phyloP scores from a whole-genome alignment of 1,140 invertebrate species.

The Lucilia cuprina region DNA sequence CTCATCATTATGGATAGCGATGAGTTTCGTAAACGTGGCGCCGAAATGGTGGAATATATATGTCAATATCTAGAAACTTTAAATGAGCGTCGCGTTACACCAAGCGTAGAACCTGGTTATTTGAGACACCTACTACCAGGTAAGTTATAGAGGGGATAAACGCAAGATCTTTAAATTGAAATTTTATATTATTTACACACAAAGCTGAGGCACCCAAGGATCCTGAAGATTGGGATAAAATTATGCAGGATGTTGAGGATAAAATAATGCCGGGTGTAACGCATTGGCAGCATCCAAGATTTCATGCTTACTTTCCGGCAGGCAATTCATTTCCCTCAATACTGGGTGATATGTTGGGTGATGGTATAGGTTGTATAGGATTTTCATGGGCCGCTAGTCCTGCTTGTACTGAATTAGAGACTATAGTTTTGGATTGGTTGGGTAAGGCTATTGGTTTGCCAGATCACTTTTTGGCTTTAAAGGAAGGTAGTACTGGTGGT shows the following conservation, averaged over 20 bases:
- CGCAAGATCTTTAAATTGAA: not conserved
- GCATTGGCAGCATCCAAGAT: conserved; percentile 98
- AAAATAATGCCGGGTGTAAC: conserved; percentile 99
- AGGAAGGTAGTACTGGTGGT: conserved; percentile 84
- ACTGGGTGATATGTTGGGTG: conserved; percentile 95
- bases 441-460: conserved; percentile 94
- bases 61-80: conserved; percentile 93
- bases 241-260: conserved; percentile 93
- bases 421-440: conserved; percentile 96
- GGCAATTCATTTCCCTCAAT: conserved; percentile 98
- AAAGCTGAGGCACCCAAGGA: conserved; percentile 79
- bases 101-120: conserved; percentile 92
- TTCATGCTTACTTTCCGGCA: conserved; percentile 98
- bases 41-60: conserved; percentile 98
- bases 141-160: conserved; percentile 42
- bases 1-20: conserved; percentile 77
- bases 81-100: conserved; percentile 81
- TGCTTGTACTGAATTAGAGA: conserved; percentile 96
- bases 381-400: conserved; percentile 99
- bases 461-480: conserved; percentile 82
- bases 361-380: conserved; percentile 95
- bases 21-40: conserved; percentile 88
- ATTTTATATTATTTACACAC: too few relatives aligned
- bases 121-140: conserved; percentile 80
- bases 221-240: conserved; percentile 88